Evolutionary conservation across 2,113 vertebrate species (phyloP).

Genomic region (Hassar affinis): DNA sequence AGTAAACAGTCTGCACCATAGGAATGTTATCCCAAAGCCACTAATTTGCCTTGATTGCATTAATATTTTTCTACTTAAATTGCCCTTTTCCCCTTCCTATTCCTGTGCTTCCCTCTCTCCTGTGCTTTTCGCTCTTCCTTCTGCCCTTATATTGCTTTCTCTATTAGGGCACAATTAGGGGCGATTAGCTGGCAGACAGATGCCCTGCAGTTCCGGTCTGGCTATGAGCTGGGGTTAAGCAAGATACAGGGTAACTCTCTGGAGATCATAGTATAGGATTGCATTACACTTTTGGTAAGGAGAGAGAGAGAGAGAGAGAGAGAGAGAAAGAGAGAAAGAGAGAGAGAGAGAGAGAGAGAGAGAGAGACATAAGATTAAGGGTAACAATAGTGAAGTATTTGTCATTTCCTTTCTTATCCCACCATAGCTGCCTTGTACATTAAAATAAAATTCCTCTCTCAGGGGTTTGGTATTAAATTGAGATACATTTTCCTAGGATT

Average conservation of each 20-base stretch:
- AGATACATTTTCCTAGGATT: constrained; percentile 31
- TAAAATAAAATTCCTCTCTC: constrained; percentile 1
- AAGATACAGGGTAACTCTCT: constrained; percentile 51
- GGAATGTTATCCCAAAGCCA: constrained; percentile 72
- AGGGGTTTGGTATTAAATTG: constrained; percentile 22
- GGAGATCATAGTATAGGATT: constrained; percentile 14
- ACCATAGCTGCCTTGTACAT: constrained; percentile 26
- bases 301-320: neutral
- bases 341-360: neutral
- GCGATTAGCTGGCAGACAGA: constrained; percentile 71
- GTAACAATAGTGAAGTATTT: constrained; percentile 7
- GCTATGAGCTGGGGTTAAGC: constrained; percentile 38
- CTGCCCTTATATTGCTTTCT: constrained; percentile 59
- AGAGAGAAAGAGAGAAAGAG: neutral
- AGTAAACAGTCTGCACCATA: constrained; percentile 64
- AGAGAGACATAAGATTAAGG: neutral
- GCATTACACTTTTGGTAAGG: neutral
- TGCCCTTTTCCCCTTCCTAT: constrained; percentile 75
- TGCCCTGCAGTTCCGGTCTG: constrained; percentile 63
- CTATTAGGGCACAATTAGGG: constrained; percentile 69
- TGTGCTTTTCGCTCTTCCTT: constrained; percentile 43
- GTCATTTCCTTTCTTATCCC: constrained; percentile 19
- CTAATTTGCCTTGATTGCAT: constrained; percentile 76
- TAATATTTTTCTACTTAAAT: constrained; percentile 76
- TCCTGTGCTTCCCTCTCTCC: constrained; percentile 68